Evolutionary conservation across 2,888 invertebrate species (phyloP), one percentile per base, ranked within the genome.

Genomic region (Hydrotaea cyrtoneurina): DNA sequence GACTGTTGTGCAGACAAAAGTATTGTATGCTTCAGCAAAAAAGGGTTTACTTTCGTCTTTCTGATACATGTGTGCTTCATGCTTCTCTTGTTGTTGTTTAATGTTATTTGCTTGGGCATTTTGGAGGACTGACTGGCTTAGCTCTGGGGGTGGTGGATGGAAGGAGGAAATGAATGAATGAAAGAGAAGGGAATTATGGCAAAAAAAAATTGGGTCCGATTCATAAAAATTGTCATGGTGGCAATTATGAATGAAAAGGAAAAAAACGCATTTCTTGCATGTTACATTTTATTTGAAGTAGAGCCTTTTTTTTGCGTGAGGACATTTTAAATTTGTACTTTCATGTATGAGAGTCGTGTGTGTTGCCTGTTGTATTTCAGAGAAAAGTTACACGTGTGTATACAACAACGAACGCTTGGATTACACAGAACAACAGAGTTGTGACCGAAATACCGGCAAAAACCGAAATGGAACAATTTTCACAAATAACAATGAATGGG

Each of bases 1-100:
- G 31, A 19, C 39, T 69, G 64, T 11, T 10, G 36, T 46, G 17
- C 1, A 31, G 46, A 69, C 69, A 69, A 69, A 46, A 69, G 69
- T 69, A 69, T 69, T 69, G 69, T 46, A 43, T 69, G 69, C 69
- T 69, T 69, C 69, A 69, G 69, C 69, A 69, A 69, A 69, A 69
- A 69, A 69, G 69, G 69, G 69, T 46, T 69, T 23, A 13, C 43
- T 23, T 21, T 62, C 62, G 17, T 13, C 23, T 5, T 31, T 62
- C 23, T 26, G 62, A 31, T 31, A 31, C 31, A 62, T 43, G n/a
- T 31, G 62, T 62, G 2, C 31, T 31, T 31, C 31, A 31, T 31
- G 31, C 31, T 31, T 31, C 7, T 4, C 31, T 31, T 21, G 55
- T 57, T 19, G 62, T 62, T 31, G n/a, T 31, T 62, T 26, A 36